Conservation (phyloP, 2,113 vertebrate species). For the Cyanoramphus novaezelandiae region DNA sequence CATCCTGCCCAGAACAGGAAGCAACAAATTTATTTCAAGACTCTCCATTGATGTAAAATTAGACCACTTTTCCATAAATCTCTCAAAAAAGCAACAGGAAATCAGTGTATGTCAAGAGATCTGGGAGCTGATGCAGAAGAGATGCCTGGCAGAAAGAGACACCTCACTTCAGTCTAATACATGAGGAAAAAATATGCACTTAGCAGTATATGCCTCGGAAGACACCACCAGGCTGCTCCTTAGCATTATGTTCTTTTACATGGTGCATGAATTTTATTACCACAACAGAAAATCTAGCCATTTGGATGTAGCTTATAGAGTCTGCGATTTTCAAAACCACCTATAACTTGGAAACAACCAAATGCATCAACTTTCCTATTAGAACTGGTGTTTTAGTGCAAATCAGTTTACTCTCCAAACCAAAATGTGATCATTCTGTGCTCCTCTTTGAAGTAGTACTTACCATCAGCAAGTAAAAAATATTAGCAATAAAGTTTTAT, state of each 20-base stretch:
- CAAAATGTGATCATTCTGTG: not conserved
- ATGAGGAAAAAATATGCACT: not conserved
- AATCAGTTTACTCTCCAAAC: not conserved
- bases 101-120: not conserved
- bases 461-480: not conserved
- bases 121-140: not conserved
- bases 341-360: not conserved
- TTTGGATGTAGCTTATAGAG: not conserved
- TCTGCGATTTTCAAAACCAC: not conserved
- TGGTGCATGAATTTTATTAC: not conserved
- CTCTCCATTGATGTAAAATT: not conserved
- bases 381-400: not conserved
- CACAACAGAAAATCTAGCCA: not conserved
- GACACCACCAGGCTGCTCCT: not conserved
- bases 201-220: not conserved
- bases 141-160: not conserved
- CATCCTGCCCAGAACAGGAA: not conserved
- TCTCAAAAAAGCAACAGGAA: not conserved
- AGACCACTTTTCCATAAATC: not conserved
- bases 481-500: not conserved
- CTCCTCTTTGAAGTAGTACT: not conserved
- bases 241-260: not conserved
- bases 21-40: not conserved
- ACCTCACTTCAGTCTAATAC: not conserved
- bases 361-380: not conserved